phyloP scores from a whole-genome alignment of 2,797 vertebrate species.

The Poliocrania exsul region DNA sequence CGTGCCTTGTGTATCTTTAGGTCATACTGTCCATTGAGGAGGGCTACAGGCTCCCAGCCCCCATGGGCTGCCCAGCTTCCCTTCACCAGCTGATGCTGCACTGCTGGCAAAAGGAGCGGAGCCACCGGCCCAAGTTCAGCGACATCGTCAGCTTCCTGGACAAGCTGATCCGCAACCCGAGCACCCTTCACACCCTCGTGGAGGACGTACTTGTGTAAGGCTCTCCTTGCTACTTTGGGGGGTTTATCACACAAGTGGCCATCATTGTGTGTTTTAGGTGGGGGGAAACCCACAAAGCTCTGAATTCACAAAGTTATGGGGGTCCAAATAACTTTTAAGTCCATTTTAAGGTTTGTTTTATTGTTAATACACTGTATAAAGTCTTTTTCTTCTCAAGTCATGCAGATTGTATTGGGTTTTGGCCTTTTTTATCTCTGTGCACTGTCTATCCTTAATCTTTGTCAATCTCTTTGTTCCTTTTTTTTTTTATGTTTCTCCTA shows the following conservation, averaged over 20 bases:
- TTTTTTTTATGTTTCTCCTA: not conserved
- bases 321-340: not conserved
- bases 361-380: not conserved
- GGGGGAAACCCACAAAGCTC: not conserved
- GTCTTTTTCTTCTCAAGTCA: not conserved
- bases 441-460: not conserved
- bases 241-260: not conserved
- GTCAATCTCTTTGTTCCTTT: not conserved
- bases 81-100: constrained; percentile 97
- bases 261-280: not conserved
- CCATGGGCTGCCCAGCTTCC: constrained; percentile 95
- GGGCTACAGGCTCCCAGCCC: constrained; percentile 95
- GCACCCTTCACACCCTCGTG: constrained; percentile 91
- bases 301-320: not conserved
- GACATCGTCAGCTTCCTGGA: constrained; percentile 94
- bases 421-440: not conserved
- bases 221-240: not conserved
- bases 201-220: constrained; percentile 84
- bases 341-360: not conserved
- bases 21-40: constrained; percentile 97
- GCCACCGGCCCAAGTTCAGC: constrained; percentile 92
- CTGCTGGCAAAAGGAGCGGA: constrained; percentile 98
- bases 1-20: constrained; percentile 68
- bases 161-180: constrained; percentile 94
- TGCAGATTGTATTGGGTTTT: not conserved